A percentile compares a stretch with the other conserved stretches of the same genome.
These are phyloP conservation scores for Knipowitschia caucasica DNA, from an alignment of 2,797 vertebrate species.

Conservation along the genomic window DNA sequence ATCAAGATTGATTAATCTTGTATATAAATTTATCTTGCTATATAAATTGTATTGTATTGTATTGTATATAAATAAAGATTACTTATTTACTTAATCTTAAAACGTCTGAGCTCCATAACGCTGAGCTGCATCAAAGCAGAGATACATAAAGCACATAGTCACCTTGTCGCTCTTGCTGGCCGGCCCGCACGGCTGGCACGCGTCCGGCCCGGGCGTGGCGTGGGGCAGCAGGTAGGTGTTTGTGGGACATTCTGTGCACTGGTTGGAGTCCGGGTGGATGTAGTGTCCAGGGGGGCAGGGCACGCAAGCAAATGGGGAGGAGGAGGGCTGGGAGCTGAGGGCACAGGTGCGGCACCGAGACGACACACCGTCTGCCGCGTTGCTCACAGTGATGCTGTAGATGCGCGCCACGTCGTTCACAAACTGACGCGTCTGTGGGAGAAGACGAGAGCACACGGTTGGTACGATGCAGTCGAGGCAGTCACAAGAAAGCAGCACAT, in stretches of 20 bases:
- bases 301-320: constrained; percentile 88
- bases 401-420: constrained; percentile 88
- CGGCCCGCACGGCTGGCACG: constrained; percentile 90
- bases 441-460: not conserved
- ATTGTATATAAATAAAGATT: no score
- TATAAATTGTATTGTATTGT: no score
- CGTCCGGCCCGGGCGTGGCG: constrained; percentile 78
- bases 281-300: constrained; percentile 91
- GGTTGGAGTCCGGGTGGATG: constrained; percentile 84
- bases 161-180: constrained; percentile 87
- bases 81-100: no score
- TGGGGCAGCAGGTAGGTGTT: constrained; percentile 87
- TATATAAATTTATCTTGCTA: no score
- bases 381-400: constrained; percentile 87
- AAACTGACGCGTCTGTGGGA: constrained; percentile 80
- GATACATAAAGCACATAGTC: no score
- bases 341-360: constrained; percentile 89
- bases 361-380: constrained; percentile 86
- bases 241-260: constrained; percentile 86
- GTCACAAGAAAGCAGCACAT: no score
- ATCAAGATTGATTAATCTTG: no score
- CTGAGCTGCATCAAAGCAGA: no score
- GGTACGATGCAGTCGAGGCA: no score
- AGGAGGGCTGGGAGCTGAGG: constrained; percentile 76
- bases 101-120: no score